These are phyloP conservation scores for Eupsilia transversa DNA, from an alignment of 2,888 invertebrate species.

Conservation along the genomic window DNA sequence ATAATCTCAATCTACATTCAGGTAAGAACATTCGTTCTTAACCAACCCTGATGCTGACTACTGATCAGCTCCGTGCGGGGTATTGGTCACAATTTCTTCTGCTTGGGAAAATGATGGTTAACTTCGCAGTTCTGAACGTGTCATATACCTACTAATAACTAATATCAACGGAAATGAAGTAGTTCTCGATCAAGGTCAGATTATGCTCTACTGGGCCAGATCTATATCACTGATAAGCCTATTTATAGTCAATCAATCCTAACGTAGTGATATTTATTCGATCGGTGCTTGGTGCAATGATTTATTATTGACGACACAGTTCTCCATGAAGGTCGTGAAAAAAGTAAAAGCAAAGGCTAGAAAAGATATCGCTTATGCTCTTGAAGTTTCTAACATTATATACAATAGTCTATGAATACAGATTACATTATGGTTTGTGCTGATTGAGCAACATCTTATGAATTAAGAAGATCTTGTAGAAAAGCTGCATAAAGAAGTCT, in stretches of 20 bases:
- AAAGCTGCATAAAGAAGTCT: too few relatives aligned
- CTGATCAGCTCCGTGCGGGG: background rate
- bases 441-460: background rate
- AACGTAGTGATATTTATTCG: slow-evolving; percentile 4
- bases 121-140: background rate
- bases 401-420: too few relatives aligned
- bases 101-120: background rate
- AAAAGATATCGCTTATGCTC: background rate
- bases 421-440: background rate
- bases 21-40: background rate
- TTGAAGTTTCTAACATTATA: background rate
- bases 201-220: slow-evolving; percentile 17
- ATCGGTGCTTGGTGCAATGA: slow-evolving; percentile 1
- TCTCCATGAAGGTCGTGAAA: slow-evolving; percentile 3
- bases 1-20: background rate
- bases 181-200: slow-evolving; percentile 25
- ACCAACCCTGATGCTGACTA: background rate
- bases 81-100: background rate
- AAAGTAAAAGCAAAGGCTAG: background rate
- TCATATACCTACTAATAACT: background rate
- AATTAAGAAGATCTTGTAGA: background rate
- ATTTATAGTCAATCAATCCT: background rate
- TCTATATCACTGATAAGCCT: slow-evolving; percentile 28
- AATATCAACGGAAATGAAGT: background rate
- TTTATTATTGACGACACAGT: background rate